Evolutionary conservation across 2,797 vertebrate genomes (phyloP).

Genomic region (Sarcophilus harrisii): DNA sequence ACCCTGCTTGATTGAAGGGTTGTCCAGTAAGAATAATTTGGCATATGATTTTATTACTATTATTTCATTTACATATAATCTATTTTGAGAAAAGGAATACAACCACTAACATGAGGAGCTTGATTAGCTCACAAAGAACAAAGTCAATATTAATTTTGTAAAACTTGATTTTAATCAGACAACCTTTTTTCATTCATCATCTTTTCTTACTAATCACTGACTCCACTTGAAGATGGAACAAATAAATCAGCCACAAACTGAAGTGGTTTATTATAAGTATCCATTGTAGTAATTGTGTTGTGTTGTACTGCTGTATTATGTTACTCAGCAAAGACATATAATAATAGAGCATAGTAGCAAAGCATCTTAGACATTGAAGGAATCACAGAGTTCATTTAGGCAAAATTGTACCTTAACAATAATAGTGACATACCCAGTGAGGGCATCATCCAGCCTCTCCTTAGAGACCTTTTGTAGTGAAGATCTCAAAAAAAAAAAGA

Average conservation of each 20-base stretch:
- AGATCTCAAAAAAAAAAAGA: background rate
- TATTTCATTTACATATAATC: constrained; percentile 45
- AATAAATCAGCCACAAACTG: constrained; percentile 60
- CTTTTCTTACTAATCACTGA: constrained; percentile 60
- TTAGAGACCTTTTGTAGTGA: background rate
- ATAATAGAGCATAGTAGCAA: background rate
- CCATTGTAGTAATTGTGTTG: constrained; percentile 1
- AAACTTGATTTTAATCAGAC: constrained; percentile 75
- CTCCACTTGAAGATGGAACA: constrained; percentile 57
- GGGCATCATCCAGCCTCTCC: background rate
- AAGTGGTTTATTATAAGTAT: constrained; percentile 55
- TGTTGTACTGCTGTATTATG: background rate
- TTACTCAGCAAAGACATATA: background rate
- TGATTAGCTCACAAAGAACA: constrained; percentile 67
- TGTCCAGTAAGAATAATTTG: constrained; percentile 40
- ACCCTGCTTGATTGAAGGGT: constrained; percentile 16
- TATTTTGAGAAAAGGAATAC: constrained; percentile 48
- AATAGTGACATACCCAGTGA: background rate
- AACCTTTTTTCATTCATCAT: constrained; percentile 68
- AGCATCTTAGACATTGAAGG: background rate
- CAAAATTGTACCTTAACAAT: background rate
- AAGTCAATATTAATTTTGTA: constrained; percentile 67
- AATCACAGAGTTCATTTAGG: background rate
- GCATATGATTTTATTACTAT: constrained; percentile 39
- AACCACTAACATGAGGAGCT: constrained; percentile 35